Conservation (phyloP, 2,797 vertebrate genomes). For the Peromyscus eremicus region DNA sequence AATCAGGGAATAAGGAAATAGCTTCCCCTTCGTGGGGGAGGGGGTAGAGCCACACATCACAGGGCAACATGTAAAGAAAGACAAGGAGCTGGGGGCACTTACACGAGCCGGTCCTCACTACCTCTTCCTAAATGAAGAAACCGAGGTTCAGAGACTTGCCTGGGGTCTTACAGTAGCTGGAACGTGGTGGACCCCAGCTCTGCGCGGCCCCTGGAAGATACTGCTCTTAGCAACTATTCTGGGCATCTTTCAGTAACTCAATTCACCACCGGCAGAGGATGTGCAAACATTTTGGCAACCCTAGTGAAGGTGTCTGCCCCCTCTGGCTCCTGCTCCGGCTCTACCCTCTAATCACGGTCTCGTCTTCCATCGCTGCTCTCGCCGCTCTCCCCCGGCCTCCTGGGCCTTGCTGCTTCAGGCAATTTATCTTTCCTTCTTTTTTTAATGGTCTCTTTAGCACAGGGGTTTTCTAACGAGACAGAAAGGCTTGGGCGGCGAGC, state of each 20-base stretch:
- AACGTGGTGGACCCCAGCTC: neutral
- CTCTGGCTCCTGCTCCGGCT: conserved; percentile 56
- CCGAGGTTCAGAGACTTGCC: neutral
- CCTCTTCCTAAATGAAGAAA: conserved; percentile 49
- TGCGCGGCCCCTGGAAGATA: neutral
- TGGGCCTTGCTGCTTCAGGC: conserved; percentile 81
- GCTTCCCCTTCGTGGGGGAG: neutral
- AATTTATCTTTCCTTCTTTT: conserved; percentile 84
- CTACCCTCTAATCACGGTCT: conserved; percentile 72
- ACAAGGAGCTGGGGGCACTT: neutral
- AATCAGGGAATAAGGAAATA: neutral
- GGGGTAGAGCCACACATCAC: neutral
- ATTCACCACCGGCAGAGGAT: conserved; percentile 67
- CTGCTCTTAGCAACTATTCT: neutral
- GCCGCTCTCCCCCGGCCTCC: conserved; percentile 71
- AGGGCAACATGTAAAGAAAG: neutral
- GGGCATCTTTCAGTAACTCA: neutral
- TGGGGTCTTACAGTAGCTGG: neutral
- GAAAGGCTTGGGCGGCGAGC: conserved; percentile 79
- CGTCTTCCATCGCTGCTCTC: conserved; percentile 69
- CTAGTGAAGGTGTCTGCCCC: conserved; percentile 39
- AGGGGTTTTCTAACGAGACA: conserved; percentile 85
- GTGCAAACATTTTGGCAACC: conserved; percentile 73
- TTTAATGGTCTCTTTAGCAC: conserved; percentile 86
- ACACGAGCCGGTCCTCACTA: neutral